Evolutionary conservation across 2,797 vertebrate genomes (phyloP).

Genomic region (Luscinia luscinia): DNA sequence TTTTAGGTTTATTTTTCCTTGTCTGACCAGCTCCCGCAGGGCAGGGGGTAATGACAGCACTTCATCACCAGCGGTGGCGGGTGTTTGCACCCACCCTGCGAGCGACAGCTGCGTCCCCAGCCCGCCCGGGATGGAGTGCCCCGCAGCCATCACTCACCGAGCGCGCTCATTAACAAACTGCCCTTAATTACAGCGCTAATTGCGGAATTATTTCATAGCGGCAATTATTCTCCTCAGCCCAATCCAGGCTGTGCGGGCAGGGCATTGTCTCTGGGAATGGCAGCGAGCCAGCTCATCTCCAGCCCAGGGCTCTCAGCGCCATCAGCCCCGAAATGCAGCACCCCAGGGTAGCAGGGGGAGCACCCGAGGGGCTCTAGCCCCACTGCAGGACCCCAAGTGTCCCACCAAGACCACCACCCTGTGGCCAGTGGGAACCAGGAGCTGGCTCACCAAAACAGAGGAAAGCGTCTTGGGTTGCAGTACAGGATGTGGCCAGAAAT

Average conservation of each 20-base stretch:
- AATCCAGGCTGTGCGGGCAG: slow-evolving; percentile 72
- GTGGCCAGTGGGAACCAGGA: not conserved
- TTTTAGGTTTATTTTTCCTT: slow-evolving; percentile 74
- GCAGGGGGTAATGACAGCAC: slow-evolving; percentile 74
- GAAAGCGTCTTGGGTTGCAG: too few species aligned
- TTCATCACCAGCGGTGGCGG: slow-evolving; percentile 68
- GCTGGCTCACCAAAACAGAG: not conserved
- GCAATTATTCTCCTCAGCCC: slow-evolving; percentile 78
- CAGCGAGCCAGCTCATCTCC: slow-evolving; percentile 60
- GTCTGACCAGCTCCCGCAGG: slow-evolving; percentile 66
- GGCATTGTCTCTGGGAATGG: slow-evolving; percentile 60
- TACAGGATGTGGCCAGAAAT: too few species aligned
- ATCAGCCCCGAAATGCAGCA: not conserved
- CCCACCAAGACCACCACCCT: accelerated
- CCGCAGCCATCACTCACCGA: slow-evolving; percentile 75
- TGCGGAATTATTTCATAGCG: slow-evolving; percentile 79
- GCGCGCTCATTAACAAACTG: slow-evolving; percentile 82
- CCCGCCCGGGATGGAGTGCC: slow-evolving; percentile 62
- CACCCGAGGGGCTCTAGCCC: too few species aligned
- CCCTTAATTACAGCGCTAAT: slow-evolving; percentile 84
- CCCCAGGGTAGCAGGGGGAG: not conserved
- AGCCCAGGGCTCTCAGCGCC: not conserved
- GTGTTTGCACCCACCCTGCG: slow-evolving; percentile 65
- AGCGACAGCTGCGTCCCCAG: slow-evolving; percentile 73
- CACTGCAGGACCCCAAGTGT: not conserved